Evolutionary conservation across 2,888 invertebrate species (phyloP), one percentile per base, ranked within the genome.

Genomic region (Leucophenga montana): DNA sequence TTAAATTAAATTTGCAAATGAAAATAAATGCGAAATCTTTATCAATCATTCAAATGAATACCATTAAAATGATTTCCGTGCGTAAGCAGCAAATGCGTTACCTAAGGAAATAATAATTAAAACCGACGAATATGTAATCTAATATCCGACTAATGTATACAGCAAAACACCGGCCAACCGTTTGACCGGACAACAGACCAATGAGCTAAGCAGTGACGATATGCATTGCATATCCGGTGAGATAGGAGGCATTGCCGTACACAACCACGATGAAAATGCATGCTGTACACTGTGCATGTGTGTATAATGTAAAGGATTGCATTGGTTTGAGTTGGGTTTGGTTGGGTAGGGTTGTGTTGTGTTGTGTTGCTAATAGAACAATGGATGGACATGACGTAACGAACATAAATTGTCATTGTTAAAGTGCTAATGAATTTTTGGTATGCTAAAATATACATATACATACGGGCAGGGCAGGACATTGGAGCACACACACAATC

Each of bases 391-490:
- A 65, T 70, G 69, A n/a, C 62, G 50, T 59, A 66, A 70, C 67
- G 65, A 66, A 76, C 76, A 77, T 72, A 75, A 77, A 79, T 73
- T 80, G 77, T 78, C 75, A 80, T 80, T 82, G 77, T 77, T 77
- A 71, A 79, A 80, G 80, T 77, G 78, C 78, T 79, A 74, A 80
- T 80, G 76, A 74, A 78, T 77, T 77, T 79, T 79, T 72, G 74
- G 78, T 74, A 79, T 81, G 76, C 78, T 75, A 80, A 76, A 27
- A 3, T 27, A 27, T 27, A n/a, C n/a, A n/a, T n/a, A n/a, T n/a
- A n/a, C n/a, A n/a, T n/a, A n/a, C n/a, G n/a, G n/a, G n/a, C n/a
- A n/a, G n/a, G n/a, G n/a, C n/a, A n/a, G n/a, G n/a, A n/a, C n/a
- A n/a, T n/a, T n/a, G n/a, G n/a, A n/a, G n/a, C n/a, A n/a, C n/a